Evolutionary conservation across 1,140 invertebrate species (phyloP), one percentile per base, ranked within the genome.

Genomic region (Drosophila pallidifrons): DNA sequence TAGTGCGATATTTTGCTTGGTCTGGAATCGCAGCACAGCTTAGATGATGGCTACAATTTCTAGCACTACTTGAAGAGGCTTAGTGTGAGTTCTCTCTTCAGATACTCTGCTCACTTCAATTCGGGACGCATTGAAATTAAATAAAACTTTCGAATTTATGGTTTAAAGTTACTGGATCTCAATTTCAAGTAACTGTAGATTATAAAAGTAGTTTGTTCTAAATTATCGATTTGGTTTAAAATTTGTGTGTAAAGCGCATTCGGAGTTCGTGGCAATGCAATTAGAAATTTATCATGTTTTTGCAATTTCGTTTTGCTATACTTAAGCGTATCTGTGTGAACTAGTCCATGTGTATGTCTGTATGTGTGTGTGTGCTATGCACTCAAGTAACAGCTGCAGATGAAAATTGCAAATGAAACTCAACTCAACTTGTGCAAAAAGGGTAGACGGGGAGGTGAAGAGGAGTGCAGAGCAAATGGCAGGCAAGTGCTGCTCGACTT

Each of bases 391-490:
- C 85, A 89, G 77, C 85, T 89, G 85, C 78, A 85, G 81, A 79
- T 85, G 81, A 89, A 89, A 89, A 89, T 85, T 89, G 81, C 85
- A 89, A 89, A 89, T 89, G 81, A 79, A 89, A 89, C 81, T 88
- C 71, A 89, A 72, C 72, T 79, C 35, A 51, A 77, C 68, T 80
- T 10, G 60, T 58, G 57, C 57, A 45, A 20, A 45, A 20, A 11
- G 46, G 11, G 5, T 59, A 54, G 71, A 61, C 1, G 35, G 11
- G 7, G 8, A 38, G 10, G 7, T 38, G 35, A 10, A 3, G 59
- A 70, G 65, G 57, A 77, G 63, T 60, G 73, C 13, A 55, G 32
- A 55, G 38, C 38, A 63, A 72, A 73, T 59, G 58, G 60, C 47
- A 43, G 64, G 35, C 64, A 67, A 82, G 64, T 73, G n/a, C 58